Conservation (phyloP, 2,113 vertebrate species). For the Motacilla alba region DNA sequence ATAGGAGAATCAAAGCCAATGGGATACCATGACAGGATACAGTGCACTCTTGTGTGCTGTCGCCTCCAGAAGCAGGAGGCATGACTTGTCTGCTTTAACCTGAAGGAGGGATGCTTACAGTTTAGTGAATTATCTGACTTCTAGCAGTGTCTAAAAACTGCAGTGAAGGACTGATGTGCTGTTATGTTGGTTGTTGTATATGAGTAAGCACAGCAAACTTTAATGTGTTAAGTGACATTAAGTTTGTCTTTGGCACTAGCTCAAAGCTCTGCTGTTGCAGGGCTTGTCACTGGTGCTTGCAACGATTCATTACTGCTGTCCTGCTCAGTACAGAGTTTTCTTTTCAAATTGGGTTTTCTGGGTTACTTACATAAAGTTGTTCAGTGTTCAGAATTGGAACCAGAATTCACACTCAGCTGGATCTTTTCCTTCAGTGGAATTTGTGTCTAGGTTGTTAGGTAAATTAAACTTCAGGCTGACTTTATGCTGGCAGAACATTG, state of each 20-base stretch:
- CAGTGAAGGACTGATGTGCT: neutral
- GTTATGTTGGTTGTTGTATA: neutral
- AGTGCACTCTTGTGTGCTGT: neutral
- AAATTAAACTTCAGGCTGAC: neutral
- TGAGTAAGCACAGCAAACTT: neutral
- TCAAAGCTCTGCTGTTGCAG: neutral
- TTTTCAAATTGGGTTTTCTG: neutral
- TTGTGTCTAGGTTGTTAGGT: neutral
- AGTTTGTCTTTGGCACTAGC: neutral
- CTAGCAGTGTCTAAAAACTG: neutral
- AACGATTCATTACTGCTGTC: neutral
- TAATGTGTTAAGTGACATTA: neutral
- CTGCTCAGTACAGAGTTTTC: neutral
- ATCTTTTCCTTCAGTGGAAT: neutral
- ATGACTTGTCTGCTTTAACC: neutral
- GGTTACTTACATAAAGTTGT: neutral
- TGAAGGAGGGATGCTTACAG: neutral
- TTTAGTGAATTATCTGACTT: neutral
- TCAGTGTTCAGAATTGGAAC: neutral
- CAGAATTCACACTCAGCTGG: neutral
- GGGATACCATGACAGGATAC: accelerated
- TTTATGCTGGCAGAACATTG: neutral
- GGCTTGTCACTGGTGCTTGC: neutral
- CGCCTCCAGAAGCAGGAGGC: neutral
- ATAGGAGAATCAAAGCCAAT: neutral